A percentile compares a stretch with the other conserved stretches of the same genome.
These are phyloP conservation scores for Thumatha senex DNA, from an alignment of 2,888 invertebrate genomes.

Conservation along the genomic window DNA sequence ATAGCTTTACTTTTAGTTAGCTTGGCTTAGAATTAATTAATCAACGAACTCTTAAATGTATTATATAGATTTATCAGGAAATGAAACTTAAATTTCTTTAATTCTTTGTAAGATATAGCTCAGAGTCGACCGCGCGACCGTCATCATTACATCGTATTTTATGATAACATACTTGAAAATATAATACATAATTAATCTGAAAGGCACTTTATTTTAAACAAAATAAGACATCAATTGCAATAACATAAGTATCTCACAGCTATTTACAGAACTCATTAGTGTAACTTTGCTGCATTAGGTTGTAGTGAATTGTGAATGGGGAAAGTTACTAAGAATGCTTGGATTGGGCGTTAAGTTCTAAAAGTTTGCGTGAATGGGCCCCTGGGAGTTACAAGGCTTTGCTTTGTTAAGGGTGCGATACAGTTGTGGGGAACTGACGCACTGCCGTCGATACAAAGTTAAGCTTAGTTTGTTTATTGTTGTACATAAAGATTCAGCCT, in stretches of 20 bases:
- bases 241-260: neutral
- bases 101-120: neutral
- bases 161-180: neutral
- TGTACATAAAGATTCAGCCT: neutral
- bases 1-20: no score
- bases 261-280: conserved; percentile 24
- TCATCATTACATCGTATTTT: neutral
- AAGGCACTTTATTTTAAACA: no score
- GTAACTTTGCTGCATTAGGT: conserved; percentile 30
- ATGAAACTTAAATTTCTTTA: no score
- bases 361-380: conserved; percentile 24
- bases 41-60: no score
- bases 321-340: conserved; percentile 30
- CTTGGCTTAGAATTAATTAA: no score
- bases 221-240: neutral
- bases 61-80: no score
- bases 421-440: conserved; percentile 13
- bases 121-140: neutral
- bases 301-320: conserved; percentile 25
- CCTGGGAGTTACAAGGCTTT: conserved; percentile 16
- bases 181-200: neutral
- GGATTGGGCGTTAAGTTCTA: conserved; percentile 25
- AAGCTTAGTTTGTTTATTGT: conserved; percentile 4
- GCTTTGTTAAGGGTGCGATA: conserved; percentile 15
- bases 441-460: conserved; percentile 18